Evolutionary conservation across 2,888 invertebrate species (phyloP), one percentile per base, ranked within the genome.

Genomic region (Ochropacha duplaris): DNA sequence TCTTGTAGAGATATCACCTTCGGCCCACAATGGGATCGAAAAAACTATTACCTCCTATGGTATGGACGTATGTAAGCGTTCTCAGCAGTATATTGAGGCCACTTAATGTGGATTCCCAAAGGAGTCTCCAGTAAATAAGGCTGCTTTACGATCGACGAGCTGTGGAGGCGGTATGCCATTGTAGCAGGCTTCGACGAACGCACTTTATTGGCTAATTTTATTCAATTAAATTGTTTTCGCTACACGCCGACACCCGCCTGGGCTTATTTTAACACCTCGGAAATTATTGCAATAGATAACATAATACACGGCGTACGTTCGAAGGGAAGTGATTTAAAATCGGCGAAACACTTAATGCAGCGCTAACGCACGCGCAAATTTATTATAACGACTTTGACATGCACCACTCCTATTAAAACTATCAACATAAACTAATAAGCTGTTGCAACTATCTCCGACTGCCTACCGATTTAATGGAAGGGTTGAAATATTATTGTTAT

Each of bases 201-300:
- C 80, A 87, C 78, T 92, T 92, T 92, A 92, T 92, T 88, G 90
- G 89, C 89, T 92, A 92, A 92, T 92, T 92, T 92, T 86, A 87
- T 91, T 89, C 92, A 91, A 92, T 92, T 91, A 91, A 90, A 91
- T 88, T 88, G 90, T 90, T 89, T 84, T 75, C 75, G 77, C 73
- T 79, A 81, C 78, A 72, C 76, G 74, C 81, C 75, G 66, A 78
- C 77, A 71, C 76, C 76, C 71, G 58, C 67, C 66, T 72, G 63
- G 70, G 74, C 71, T 78, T 81, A 78, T 85, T 87, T 89, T 87
- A 88, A 84, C 89, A 86, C 88, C 81, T 84, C 64, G 77, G 69
- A 83, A 88, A 83, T 88, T 87, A 89, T 87, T 83, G 86, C 84
- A 84, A 88, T 89, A 89, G 90, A 88, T 79, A 84, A 81, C 80